Conservation (phyloP, 2,888 invertebrate genomes). For the Dugesia japonica region DNA sequence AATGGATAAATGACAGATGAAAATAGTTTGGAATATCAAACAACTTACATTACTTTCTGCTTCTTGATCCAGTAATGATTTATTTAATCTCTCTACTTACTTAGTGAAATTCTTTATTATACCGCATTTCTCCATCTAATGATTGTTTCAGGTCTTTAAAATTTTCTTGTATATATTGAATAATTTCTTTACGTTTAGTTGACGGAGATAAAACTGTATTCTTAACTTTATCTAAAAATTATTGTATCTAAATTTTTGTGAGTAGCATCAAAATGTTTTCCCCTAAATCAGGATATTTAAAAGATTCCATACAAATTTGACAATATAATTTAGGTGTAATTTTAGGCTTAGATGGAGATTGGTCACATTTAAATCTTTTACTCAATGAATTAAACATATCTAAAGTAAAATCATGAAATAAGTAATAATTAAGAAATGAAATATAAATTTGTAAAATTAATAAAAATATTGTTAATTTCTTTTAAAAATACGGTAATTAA, state of each 20-base stretch:
- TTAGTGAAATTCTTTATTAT: background rate
- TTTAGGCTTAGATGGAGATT: background rate
- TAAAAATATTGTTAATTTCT: no score
- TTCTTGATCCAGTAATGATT: background rate
- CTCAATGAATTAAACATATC: background rate
- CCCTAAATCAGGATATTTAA: background rate
- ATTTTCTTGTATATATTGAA: slow-evolving; percentile 13
- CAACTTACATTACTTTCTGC: background rate
- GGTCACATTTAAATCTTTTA: background rate
- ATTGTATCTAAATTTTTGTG: background rate
- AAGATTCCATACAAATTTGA: background rate
- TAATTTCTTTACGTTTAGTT: slow-evolving; percentile 5
- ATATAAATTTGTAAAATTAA: no score
- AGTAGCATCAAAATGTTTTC: background rate
- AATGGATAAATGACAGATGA: no score
- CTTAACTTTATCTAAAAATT: no score
- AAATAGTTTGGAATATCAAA: no score
- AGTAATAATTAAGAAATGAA: no score
- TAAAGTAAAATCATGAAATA: no score
- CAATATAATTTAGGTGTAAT: background rate
- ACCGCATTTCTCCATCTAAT: background rate
- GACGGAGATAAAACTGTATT: background rate
- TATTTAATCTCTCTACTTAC: background rate
- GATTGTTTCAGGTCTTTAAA: background rate
- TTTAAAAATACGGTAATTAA: no score